Percentiles rank a stretch among this genome's conserved stretches.
Evolutionary conservation across 64 coral and sea anemone species (phyloP).

Genomic region (Cladopsammia gracilis): DNA sequence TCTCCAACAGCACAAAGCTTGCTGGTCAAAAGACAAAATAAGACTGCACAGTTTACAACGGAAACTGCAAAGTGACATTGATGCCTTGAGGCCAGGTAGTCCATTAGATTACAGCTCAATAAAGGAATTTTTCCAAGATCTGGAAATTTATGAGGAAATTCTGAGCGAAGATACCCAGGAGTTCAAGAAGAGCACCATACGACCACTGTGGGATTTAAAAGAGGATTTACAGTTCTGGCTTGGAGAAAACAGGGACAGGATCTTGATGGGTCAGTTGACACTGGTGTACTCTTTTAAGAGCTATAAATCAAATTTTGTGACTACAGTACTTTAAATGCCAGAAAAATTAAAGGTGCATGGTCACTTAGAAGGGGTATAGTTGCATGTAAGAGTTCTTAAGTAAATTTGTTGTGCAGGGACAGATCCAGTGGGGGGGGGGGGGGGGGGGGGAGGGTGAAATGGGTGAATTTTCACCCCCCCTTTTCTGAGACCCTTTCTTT

Average conservation of each 20-base stretch:
- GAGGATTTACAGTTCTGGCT: constrained; percentile 98
- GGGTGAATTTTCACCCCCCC: too few species aligned
- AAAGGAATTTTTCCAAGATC: constrained; percentile 91
- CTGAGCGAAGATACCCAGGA: constrained; percentile 79
- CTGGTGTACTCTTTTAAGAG: background rate
- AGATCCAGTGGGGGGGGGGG: too few species aligned
- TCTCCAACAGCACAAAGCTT: constrained; percentile 93
- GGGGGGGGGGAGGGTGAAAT: too few species aligned
- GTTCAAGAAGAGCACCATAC: constrained; percentile 90
- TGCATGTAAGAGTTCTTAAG: too few species aligned
- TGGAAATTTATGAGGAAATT: constrained; percentile 87
- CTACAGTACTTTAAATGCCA: too few species aligned
- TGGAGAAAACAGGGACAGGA: constrained; percentile 93
- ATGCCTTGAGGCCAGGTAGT: constrained; percentile 76
- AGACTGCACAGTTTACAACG: constrained; percentile 83
- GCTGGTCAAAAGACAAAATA: constrained; percentile 95
- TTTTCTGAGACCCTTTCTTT: too few species aligned
- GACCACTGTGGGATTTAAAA: constrained; percentile 92
- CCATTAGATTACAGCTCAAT: constrained; percentile 76
- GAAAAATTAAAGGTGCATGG: too few species aligned
- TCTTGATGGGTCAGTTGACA: constrained; percentile 76
- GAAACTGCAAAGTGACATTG: constrained; percentile 82
- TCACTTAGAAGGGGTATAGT: too few species aligned
- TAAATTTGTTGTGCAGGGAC: too few species aligned
- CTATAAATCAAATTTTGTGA: too few species aligned